phyloP scores from a whole-genome alignment of 2,797 vertebrate species.

The Echiichthys vipera region DNA sequence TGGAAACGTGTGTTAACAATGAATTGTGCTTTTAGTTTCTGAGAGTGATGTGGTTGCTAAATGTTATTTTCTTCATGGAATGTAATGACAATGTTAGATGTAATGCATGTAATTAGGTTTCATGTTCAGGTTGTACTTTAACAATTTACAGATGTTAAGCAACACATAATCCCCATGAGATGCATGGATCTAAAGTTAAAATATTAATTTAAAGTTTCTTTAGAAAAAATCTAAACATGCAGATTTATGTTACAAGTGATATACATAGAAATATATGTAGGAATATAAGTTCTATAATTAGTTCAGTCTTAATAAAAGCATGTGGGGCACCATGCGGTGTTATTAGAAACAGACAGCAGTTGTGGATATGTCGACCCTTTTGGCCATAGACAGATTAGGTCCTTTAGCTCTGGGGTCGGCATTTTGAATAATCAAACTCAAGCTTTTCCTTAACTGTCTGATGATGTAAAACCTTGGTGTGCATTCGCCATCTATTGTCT shows the following conservation, averaged over 20 bases:
- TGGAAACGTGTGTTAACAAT: no score
- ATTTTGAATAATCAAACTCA: background rate
- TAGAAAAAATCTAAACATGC: background rate
- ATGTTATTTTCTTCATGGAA: no score
- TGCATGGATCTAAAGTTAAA: background rate
- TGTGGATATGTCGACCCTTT: background rate
- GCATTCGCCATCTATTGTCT: background rate
- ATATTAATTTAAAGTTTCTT: no score
- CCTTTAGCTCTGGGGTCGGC: background rate
- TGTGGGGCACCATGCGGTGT: no score
- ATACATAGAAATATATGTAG: background rate
- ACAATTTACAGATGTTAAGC: background rate
- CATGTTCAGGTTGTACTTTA: no score
- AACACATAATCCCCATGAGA: background rate
- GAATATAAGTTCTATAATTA: background rate
- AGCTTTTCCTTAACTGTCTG: background rate
- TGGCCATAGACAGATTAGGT: background rate
- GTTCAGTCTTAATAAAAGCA: background rate
- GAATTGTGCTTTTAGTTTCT: background rate
- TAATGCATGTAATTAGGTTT: no score
- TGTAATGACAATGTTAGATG: no score
- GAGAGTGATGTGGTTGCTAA: background rate
- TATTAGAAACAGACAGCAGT: background rate
- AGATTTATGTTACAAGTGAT: background rate
- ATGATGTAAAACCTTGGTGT: background rate